phyloP scores from a whole-genome alignment of 2,888 invertebrate species.

The Acleris emargana region DNA sequence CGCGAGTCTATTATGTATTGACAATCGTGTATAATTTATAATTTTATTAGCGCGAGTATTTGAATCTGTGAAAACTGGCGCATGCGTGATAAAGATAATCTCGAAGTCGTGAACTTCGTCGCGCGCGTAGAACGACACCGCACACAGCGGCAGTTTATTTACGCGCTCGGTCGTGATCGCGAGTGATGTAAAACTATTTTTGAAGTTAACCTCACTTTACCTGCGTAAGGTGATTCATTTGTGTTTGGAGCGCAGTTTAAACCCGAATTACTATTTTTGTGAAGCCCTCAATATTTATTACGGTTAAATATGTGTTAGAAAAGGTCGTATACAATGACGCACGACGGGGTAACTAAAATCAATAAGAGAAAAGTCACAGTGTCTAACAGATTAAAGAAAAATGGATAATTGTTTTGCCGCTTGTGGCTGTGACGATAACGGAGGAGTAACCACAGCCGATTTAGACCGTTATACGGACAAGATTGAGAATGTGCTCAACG shows the following conservation, averaged over 20 bases:
- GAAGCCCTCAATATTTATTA: constrained; percentile 9
- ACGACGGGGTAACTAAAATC: constrained; percentile 49
- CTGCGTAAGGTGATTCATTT: constrained; percentile 60
- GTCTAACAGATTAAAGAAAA: constrained; percentile 58
- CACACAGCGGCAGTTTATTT: constrained; percentile 64
- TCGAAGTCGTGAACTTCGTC: constrained; percentile 50
- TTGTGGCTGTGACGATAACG: constrained; percentile 74
- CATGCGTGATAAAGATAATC: constrained; percentile 57
- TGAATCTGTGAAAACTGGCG: constrained; percentile 47
- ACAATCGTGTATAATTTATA: constrained; percentile 8
- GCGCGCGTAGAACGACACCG: constrained; percentile 42
- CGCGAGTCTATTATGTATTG: constrained; percentile 26
- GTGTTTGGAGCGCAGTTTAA: constrained; percentile 25
- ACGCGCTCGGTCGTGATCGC: constrained; percentile 50
- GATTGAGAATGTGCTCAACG: constrained; percentile 78
- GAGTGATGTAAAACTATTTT: constrained; percentile 67
- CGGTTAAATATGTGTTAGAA: neutral
- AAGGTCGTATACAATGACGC: constrained; percentile 23
- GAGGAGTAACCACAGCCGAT: constrained; percentile 74
- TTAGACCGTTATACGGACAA: constrained; percentile 79
- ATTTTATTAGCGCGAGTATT: constrained; percentile 52
- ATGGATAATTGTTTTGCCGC: constrained; percentile 79
- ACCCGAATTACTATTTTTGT: constrained; percentile 9
- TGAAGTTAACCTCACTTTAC: constrained; percentile 74
- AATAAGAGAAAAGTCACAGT: constrained; percentile 57